These are phyloP conservation scores for Arothron firmamentum DNA, from an alignment of 2,113 vertebrate species.

Conservation along the genomic window DNA sequence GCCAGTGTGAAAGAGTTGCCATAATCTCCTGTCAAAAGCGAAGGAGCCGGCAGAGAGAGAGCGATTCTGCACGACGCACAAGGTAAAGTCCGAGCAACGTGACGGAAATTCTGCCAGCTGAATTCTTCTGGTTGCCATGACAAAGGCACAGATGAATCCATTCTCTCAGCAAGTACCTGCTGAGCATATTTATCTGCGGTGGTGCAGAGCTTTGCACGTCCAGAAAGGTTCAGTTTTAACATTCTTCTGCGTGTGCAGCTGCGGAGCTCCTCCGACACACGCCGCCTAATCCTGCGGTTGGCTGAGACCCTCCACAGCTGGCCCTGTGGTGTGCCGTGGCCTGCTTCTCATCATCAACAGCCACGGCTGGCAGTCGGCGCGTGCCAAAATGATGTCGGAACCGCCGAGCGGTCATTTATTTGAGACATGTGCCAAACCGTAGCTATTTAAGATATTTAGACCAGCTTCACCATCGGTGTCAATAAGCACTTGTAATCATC, in stretches of 20 bases:
- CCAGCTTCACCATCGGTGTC: conserved; percentile 3
- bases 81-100: background rate
- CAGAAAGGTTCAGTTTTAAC: conserved; percentile 43
- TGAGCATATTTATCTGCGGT: conserved; percentile 27
- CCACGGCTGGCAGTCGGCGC: conserved; percentile 44
- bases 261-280: background rate
- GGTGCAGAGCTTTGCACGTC: conserved; percentile 49
- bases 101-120: background rate
- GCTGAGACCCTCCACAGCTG: conserved; percentile 42
- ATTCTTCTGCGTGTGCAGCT: conserved; percentile 25
- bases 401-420: conserved; percentile 35
- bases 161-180: conserved; percentile 7
- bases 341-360: conserved; percentile 51
- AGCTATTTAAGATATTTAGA: conserved; percentile 19
- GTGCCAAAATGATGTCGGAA: conserved; percentile 55
- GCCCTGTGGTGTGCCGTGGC: conserved; percentile 39
- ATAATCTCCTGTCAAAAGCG: conserved; percentile 1
- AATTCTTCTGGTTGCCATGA: conserved; percentile 18
- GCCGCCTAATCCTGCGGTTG: conserved; percentile 1
- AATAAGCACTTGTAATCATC: background rate
- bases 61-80: no score
- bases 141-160: conserved; percentile 22
- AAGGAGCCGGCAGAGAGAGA: background rate
- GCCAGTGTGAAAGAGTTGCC: conserved; percentile 27
- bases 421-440: conserved; percentile 38